These are phyloP conservation scores for Cichlasoma orientale DNA, from an alignment of 2,797 vertebrate genomes.

Conservation along the genomic window DNA sequence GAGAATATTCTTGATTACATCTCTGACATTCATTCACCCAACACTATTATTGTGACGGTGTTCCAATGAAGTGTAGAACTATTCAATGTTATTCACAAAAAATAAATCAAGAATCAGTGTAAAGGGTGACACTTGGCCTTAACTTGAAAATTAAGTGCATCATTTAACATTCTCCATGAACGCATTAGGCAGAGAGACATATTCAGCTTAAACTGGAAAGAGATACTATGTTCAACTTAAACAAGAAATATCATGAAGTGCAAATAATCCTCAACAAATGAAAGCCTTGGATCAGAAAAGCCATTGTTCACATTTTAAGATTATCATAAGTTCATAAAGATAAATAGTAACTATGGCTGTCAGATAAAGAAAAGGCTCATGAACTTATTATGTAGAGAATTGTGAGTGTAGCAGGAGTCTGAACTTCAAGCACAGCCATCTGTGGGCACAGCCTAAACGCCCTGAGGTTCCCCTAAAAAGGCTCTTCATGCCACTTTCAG, in stretches of 20 bases:
- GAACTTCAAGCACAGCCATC: not conserved
- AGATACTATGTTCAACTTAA: too few relatives aligned
- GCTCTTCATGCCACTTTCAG: accelerated
- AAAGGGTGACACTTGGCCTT: not conserved
- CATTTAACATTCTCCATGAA: not conserved
- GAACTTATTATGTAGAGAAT: accelerated
- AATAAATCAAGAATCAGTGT: not conserved
- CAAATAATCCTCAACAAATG: not conserved
- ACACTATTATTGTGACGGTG: not conserved
- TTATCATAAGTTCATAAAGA: not conserved
- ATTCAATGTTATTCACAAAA: not conserved
- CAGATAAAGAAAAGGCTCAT: not conserved
- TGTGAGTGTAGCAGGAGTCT: not conserved
- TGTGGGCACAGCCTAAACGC: not conserved
- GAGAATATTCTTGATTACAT: not conserved
- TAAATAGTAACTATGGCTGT: not conserved
- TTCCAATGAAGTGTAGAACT: not conserved
- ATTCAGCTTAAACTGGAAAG: not conserved
- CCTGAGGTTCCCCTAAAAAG: not conserved
- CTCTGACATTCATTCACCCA: not conserved
- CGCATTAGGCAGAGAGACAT: not conserved
- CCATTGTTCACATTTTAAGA: not conserved
- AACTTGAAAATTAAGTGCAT: not conserved
- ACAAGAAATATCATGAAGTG: not conserved
- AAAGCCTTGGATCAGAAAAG: accelerated